Evolutionary conservation across 2,113 vertebrate species (phyloP).

Genomic region (Sturnus vulgaris): DNA sequence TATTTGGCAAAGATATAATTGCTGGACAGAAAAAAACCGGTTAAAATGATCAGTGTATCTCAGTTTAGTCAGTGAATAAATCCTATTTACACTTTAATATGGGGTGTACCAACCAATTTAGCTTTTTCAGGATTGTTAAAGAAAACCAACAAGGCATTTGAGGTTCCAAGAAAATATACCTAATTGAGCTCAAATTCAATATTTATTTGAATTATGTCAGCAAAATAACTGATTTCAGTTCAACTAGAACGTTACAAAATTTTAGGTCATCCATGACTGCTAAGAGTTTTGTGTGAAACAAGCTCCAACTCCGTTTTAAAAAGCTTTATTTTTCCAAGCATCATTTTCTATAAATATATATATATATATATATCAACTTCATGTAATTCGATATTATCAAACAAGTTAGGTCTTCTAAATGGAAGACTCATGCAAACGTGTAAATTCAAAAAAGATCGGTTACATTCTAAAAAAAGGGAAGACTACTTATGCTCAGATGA

Average conservation of each 20-base stretch:
- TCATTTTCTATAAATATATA: background rate
- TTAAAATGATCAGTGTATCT: background rate
- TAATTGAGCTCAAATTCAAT: background rate
- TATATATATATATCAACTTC: background rate
- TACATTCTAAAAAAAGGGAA: background rate
- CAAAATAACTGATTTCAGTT: constrained; percentile 27
- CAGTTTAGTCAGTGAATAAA: background rate
- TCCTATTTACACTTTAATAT: background rate
- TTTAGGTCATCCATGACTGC: background rate
- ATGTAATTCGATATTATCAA: background rate
- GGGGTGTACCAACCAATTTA: background rate
- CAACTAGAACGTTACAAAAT: background rate
- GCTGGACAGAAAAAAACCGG: background rate
- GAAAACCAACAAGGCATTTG: background rate
- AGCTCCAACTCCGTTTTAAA: background rate
- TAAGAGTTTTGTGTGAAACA: background rate
- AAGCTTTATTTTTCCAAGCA: background rate
- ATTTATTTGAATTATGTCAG: constrained; percentile 10
- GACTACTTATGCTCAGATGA: background rate
- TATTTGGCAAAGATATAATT: background rate
- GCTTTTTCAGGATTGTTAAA: background rate
- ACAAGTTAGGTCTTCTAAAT: background rate
- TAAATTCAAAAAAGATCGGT: background rate
- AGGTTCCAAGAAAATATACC: background rate
- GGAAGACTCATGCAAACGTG: background rate